These are phyloP conservation scores for Rhabdophis nuchalis DNA, from an alignment of 2,797 vertebrate species.

Conservation along the genomic window DNA sequence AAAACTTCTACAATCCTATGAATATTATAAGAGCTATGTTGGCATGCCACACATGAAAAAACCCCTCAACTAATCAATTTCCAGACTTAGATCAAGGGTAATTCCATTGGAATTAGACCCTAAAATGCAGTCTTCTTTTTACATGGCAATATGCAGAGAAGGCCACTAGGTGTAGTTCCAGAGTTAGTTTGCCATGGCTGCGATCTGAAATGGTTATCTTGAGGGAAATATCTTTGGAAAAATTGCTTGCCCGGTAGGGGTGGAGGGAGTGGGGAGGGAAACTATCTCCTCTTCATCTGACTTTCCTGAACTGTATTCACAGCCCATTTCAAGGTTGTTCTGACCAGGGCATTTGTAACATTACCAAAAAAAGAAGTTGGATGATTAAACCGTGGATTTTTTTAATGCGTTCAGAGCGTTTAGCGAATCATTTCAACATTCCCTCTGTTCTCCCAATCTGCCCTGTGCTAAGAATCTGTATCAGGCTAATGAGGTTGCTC, in stretches of 20 bases:
- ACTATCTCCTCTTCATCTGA: conserved; percentile 8
- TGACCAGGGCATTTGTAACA: conserved; percentile 12
- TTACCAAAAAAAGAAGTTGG: background rate
- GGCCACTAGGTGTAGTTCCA: conserved; percentile 62
- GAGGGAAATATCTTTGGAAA: conserved; percentile 38
- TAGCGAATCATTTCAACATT: background rate
- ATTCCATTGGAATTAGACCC: background rate
- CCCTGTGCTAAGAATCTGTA: background rate
- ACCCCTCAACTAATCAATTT: background rate
- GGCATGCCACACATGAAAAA: background rate
- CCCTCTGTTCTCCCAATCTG: conserved; percentile 2
- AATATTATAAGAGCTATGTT: background rate
- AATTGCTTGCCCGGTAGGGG: background rate
- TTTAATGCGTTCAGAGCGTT: background rate
- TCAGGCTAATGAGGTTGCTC: background rate
- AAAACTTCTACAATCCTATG: background rate
- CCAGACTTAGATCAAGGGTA: background rate
- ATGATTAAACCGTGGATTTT: conserved; percentile 18
- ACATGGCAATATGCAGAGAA: conserved; percentile 29
- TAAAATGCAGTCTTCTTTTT: background rate
- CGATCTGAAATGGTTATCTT: conserved; percentile 20
- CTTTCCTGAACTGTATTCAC: conserved; percentile 29
- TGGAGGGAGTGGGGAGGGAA: too few species aligned
- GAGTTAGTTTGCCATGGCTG: conserved; percentile 20
- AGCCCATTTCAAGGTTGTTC: conserved; percentile 17